Base-by-base conservation (phyloP, 2,797 vertebrate species). In the Astyanax mexicanus region DNA sequence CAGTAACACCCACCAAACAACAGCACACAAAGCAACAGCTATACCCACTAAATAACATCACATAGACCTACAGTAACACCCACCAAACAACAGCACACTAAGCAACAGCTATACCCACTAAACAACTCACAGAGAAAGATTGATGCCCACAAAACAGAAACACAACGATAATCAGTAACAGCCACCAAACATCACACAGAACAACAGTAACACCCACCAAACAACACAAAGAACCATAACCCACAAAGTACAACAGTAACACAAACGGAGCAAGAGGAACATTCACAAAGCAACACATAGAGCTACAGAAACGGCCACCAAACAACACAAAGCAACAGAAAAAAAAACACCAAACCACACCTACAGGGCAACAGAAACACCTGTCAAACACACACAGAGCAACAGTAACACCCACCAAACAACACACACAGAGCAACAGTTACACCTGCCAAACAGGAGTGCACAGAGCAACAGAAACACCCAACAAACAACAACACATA, bases 231-330 rank as follows among this genome's bases (percentile, higher is more conserved):
- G n/a, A n/a, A n/a, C n/a, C n/a, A n/a, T n/a, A n/a, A n/a, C n/a
- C n/a, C n/a, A n/a, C n/a, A n/a, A n/a, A n/a, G n/a, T n/a, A n/a
- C n/a, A n/a, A n/a, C n/a, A n/a, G n/a, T n/a, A n/a, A n/a, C n/a
- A 23, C 40, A 52, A n/a, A 52, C 49, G 19, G 29, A 32, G 5
- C 29, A 32, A 32, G 29, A 2, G 2, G 97, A 19, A 99, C 98
- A 98, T 99, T 86, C 19, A 76, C 81, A 58, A 67, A 81, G 32
- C 54, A 81, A 84, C 45, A 82, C 68, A 88, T 11, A 75, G 69
- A 1, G 25, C 25, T 32, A 58, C 25, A 61, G 25, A 17, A 61
- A 21, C 32, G 61, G 17, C n/a, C 32, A 37, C 15, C 17, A 60
- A 17, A 57, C 37, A 52, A 61, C 25, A 23, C 49, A 19, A 29